Conservation (phyloP, 2,888 invertebrate species). For the Atherix ibis region DNA sequence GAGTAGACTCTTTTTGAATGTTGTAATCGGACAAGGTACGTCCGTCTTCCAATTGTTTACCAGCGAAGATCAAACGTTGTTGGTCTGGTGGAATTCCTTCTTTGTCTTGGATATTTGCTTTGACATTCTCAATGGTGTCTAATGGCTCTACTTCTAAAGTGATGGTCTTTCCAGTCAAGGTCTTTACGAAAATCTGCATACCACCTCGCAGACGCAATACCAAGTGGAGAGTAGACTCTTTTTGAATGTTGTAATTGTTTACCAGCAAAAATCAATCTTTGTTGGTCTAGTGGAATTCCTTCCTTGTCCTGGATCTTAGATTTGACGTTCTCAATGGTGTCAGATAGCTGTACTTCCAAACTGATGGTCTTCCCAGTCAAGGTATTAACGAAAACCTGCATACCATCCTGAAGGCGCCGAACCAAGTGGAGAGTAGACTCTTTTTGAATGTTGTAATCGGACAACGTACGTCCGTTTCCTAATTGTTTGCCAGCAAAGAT, state of each 20-base stretch:
- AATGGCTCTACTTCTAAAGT: not conserved
- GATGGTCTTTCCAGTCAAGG: no score
- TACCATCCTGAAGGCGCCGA: slow-evolving; percentile 77
- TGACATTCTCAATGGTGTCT: slow-evolving; percentile 1
- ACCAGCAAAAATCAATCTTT: slow-evolving; percentile 15
- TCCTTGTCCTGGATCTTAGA: slow-evolving; percentile 16
- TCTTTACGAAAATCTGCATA: no score
- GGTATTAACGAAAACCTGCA: slow-evolving; percentile 26
- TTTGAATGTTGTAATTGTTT: slow-evolving; percentile 14
- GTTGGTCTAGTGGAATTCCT: slow-evolving; percentile 16
- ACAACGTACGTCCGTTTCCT: slow-evolving; percentile 76
- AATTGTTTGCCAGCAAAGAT: slow-evolving; percentile 86
- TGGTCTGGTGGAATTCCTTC: not conserved
- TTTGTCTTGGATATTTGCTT: not conserved
- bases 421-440: slow-evolving; percentile 48
- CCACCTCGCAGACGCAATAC: slow-evolving; percentile 14
- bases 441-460: slow-evolving; percentile 1
- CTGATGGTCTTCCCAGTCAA: slow-evolving; percentile 11
- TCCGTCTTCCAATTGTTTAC: slow-evolving; percentile 80
- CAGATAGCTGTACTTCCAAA: slow-evolving; percentile 17
- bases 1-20: slow-evolving; percentile 80
- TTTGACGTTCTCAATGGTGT: slow-evolving; percentile 17
- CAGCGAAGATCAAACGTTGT: slow-evolving; percentile 4
- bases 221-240: slow-evolving; percentile 14
- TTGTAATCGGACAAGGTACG: slow-evolving; percentile 84